A percentile compares a stretch with the other conserved stretches of the same genome.
Conservation (phyloP, 2,888 invertebrate species). For the Sinelater perroti region DNA sequence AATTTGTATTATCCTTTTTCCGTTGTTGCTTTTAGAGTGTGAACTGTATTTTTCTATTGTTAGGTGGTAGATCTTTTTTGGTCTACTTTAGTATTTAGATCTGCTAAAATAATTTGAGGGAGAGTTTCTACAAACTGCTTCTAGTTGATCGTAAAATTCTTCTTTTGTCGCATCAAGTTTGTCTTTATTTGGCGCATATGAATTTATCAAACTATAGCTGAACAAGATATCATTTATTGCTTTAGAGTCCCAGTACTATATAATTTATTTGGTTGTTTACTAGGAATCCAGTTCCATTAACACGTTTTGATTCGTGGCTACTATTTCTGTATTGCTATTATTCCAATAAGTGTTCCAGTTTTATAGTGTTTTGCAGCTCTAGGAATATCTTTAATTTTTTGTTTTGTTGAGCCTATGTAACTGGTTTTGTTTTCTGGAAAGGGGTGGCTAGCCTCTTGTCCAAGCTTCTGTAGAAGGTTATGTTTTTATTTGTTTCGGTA, state of each 20-base stretch:
- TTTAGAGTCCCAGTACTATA: no score
- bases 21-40: background rate
- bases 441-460: background rate
- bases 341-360: no score
- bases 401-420: background rate
- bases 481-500: no score
- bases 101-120: no score
- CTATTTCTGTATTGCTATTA: no score
- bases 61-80: no score
- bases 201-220: slow-evolving; percentile 6
- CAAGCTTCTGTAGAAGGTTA: background rate
- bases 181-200: no score
- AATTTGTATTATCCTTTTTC: background rate
- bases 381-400: background rate
- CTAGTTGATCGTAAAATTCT: background rate
- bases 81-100: no score
- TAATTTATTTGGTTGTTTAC: no score
- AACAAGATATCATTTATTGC: background rate
- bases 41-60: background rate
- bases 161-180: background rate
- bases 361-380: no score
- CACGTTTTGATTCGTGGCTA: no score
- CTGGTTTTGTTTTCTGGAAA: background rate
- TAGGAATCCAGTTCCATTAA: no score
- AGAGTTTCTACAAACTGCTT: background rate